These are phyloP conservation scores for Argopecten irradians DNA, from an alignment of 1,140 invertebrate genomes.

Conservation along the genomic window DNA sequence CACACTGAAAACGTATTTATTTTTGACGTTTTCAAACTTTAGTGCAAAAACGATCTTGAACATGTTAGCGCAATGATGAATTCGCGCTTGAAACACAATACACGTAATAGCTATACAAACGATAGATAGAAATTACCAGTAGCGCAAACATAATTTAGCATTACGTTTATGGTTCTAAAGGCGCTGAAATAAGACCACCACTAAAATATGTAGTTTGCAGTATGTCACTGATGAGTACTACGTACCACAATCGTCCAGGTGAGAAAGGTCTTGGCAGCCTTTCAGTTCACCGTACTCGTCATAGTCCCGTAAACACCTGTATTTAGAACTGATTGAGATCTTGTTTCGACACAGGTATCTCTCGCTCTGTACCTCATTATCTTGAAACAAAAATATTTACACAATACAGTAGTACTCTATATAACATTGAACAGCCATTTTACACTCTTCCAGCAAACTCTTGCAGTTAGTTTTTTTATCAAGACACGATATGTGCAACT, in stretches of 20 bases:
- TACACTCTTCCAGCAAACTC: too few relatives aligned
- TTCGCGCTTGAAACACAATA: background rate
- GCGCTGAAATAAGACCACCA: too few relatives aligned
- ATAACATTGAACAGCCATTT: too few relatives aligned
- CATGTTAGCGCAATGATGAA: too few relatives aligned
- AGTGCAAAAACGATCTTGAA: background rate
- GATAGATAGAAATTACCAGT: background rate
- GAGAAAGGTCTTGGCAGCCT: slow-evolving; percentile 47
- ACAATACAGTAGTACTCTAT: too few relatives aligned
- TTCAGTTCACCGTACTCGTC: slow-evolving; percentile 31
- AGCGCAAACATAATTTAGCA: background rate
- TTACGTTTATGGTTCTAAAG: background rate
- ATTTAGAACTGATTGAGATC: background rate
- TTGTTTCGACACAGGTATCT: slow-evolving; percentile 33
- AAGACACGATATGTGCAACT: too few relatives aligned
- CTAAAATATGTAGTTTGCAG: too few relatives aligned
- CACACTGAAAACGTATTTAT: background rate
- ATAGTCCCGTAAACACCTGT: slow-evolving; percentile 39
- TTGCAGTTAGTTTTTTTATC: too few relatives aligned
- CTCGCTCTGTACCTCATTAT: background rate
- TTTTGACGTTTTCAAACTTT: background rate
- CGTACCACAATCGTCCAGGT: slow-evolving; percentile 41
- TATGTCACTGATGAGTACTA: background rate
- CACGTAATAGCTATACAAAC: too few relatives aligned
- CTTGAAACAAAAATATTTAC: background rate